Evolutionary conservation across 1,140 invertebrate species (phyloP).

Genomic region (Stegodyphus dumicola): DNA sequence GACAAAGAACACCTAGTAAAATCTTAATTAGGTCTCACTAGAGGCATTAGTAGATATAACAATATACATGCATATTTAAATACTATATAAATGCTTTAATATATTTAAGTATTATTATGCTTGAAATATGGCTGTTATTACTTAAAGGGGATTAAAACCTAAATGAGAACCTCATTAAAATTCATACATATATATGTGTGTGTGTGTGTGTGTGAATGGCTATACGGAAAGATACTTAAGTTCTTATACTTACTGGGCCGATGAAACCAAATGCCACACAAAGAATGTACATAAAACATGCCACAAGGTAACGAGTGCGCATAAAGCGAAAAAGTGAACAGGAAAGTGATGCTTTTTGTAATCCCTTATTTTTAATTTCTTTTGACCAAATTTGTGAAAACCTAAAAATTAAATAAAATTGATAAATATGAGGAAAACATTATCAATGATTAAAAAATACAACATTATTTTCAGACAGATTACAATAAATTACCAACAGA

Average conservation of each 20-base stretch:
- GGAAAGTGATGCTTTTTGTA: slow-evolving; percentile 70
- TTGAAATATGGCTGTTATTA: too few relatives aligned
- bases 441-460: too few relatives aligned
- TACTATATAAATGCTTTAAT: too few relatives aligned
- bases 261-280: slow-evolving; percentile 74
- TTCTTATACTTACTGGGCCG: slow-evolving; percentile 71
- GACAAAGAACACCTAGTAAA: too few relatives aligned
- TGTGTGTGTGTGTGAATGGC: background rate
- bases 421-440: background rate
- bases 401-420: slow-evolving; percentile 24
- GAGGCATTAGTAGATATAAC: too few relatives aligned
- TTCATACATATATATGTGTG: background rate
- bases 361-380: slow-evolving; percentile 68
- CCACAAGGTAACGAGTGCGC: slow-evolving; percentile 71
- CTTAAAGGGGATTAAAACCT: background rate
- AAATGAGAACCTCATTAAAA: background rate
- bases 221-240: background rate
- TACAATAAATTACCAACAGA: too few relatives aligned
- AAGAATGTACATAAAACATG: slow-evolving; percentile 71
- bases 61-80: too few relatives aligned
- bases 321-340: slow-evolving; percentile 73
- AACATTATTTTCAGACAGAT: too few relatives aligned
- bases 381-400: slow-evolving; percentile 69
- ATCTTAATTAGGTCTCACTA: too few relatives aligned
- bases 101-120: too few relatives aligned